Evolutionary conservation across 2,113 vertebrate genomes (phyloP).

Genomic region (Triplophysa siluroides): DNA sequence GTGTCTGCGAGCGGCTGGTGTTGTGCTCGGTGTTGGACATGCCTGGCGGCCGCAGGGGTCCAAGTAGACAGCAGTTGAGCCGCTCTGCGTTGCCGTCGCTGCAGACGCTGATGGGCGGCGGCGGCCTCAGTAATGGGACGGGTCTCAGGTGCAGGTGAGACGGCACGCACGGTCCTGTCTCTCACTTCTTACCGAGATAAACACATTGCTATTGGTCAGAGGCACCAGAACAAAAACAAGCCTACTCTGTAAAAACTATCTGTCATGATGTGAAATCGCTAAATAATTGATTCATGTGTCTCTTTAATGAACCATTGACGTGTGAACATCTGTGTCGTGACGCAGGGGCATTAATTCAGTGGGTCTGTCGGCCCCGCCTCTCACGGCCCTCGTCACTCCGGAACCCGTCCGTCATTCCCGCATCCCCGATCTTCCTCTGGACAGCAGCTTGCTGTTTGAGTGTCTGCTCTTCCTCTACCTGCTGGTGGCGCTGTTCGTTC

Average conservation of each 20-base stretch:
- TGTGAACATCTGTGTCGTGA: not conserved
- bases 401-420: conserved; percentile 94
- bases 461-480: conserved; percentile 96
- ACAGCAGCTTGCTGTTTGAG: conserved; percentile 93
- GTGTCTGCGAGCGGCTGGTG: conserved; percentile 57
- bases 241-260: too few species aligned
- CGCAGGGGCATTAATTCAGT: conserved; percentile 87
- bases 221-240: too few species aligned
- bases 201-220: too few species aligned
- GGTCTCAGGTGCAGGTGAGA: conserved; percentile 89
- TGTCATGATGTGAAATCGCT: too few species aligned
- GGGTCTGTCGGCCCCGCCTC: conserved; percentile 88
- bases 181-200: too few species aligned
- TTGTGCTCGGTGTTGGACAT: conserved; percentile 78
- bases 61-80: conserved; percentile 98
- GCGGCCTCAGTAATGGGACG: conserved; percentile 86
- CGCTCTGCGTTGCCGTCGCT: conserved; percentile 95
- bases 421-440: conserved; percentile 92
- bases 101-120: conserved; percentile 93
- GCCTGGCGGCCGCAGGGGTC: conserved; percentile 99
- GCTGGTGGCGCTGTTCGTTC: conserved; percentile 94
- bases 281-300: too few species aligned
- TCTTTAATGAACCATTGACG: too few species aligned
- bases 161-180: too few species aligned
- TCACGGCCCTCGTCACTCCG: conserved; percentile 93